phyloP scores from a whole-genome alignment of 2,888 invertebrate species.

The Diadegma fenestrale region DNA sequence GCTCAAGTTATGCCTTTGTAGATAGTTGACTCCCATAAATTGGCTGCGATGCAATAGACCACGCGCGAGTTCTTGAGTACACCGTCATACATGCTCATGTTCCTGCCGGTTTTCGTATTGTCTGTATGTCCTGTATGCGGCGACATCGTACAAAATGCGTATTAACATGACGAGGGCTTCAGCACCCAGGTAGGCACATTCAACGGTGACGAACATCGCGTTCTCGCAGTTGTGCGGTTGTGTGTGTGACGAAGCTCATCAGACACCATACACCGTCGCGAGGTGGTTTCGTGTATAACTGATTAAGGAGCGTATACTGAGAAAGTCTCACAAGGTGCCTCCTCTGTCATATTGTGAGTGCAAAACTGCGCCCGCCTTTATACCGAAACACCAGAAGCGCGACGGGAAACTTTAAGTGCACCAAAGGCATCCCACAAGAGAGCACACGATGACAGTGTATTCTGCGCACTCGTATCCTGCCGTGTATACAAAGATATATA shows the following conservation, averaged over 20 bases:
- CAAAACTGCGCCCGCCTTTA: constrained; percentile 39
- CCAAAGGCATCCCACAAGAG: constrained; percentile 18
- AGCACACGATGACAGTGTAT: constrained; percentile 21
- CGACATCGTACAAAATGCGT: background rate
- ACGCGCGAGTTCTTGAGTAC: constrained; percentile 53
- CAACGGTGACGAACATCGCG: constrained; percentile 27
- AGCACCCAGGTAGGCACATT: background rate
- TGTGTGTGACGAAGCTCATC: constrained; percentile 22
- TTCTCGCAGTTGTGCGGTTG: constrained; percentile 23
- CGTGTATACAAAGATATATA: background rate
- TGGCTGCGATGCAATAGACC: constrained; percentile 71
- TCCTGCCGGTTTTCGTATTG: background rate
- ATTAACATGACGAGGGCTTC: constrained; percentile 1
- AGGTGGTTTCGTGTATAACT: constrained; percentile 11
- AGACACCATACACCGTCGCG: constrained; percentile 22
- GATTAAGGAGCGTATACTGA: constrained; percentile 19
- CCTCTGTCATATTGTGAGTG: background rate
- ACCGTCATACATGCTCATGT: background rate
- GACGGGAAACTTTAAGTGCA: constrained; percentile 61
- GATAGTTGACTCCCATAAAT: constrained; percentile 71
- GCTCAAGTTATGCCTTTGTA: constrained; percentile 71
- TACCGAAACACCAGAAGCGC: constrained; percentile 48
- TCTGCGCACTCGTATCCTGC: background rate
- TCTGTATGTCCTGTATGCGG: background rate
- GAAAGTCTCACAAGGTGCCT: background rate